Percentiles rank a stretch among this genome's conserved stretches.
Evolutionary conservation across 2,113 vertebrate genomes (phyloP).

Genomic region (Semnornis frantzii): DNA sequence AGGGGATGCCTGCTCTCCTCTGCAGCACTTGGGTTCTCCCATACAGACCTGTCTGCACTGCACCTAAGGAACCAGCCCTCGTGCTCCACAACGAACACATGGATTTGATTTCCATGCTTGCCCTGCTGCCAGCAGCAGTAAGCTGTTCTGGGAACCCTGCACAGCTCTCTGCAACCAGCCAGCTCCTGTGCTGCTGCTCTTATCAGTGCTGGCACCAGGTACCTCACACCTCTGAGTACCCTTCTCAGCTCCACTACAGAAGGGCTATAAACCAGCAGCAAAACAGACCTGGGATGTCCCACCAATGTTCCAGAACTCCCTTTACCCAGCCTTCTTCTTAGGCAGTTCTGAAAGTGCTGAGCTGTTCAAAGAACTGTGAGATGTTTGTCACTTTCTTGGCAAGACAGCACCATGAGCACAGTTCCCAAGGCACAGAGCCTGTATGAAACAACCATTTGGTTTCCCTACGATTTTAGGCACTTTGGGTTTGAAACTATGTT

Average conservation of each 20-base stretch:
- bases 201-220: fast-evolving
- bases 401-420: neutral
- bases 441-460: neutral
- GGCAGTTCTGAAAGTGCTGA: neutral
- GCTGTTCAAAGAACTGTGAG: neutral
- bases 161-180: neutral
- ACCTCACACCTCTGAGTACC: neutral
- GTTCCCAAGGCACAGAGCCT: neutral
- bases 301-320: neutral
- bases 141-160: neutral
- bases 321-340: neutral
- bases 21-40: neutral
- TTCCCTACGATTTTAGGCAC: neutral
- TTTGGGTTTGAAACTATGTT: neutral
- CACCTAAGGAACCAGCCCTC: neutral
- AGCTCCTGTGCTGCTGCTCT: neutral
- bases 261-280: neutral
- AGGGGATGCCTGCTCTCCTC: neutral
- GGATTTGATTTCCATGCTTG: neutral
- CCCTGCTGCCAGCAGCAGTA: neutral
- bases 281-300: neutral
- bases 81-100: neutral
- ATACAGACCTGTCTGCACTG: neutral
- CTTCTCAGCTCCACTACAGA: neutral
- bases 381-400: neutral